These are phyloP conservation scores for Oriolus oriolus DNA, from an alignment of 2,113 vertebrate species.

Conservation along the genomic window DNA sequence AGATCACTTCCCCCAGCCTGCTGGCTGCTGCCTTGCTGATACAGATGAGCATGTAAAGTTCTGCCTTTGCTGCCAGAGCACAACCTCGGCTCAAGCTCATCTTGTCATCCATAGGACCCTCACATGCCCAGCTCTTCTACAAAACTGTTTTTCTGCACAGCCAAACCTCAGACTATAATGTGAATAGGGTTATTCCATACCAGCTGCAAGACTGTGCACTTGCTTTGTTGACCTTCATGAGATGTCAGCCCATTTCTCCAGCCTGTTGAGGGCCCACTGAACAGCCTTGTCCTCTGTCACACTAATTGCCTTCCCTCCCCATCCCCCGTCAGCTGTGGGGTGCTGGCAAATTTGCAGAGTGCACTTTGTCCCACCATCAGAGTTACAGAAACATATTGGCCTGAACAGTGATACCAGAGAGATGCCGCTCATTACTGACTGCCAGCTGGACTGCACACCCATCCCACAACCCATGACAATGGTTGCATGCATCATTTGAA, in stretches of 20 bases:
- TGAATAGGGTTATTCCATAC: neutral
- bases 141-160: neutral
- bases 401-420: neutral
- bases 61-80: neutral
- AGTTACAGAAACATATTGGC: neutral
- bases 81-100: neutral
- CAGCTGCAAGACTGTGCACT: neutral
- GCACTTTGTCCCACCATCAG: neutral
- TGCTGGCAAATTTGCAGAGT: neutral
- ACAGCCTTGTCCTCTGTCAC: neutral
- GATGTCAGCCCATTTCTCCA: neutral
- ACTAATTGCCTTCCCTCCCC: accelerated
- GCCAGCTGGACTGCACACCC: neutral
- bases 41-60: accelerated
- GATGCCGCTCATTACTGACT: neutral
- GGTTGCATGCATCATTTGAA: neutral
- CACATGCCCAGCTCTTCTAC: neutral
- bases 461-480: neutral
- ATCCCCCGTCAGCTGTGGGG: accelerated
- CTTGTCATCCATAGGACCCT: neutral
- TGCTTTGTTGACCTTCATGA: neutral
- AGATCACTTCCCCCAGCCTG: neutral
- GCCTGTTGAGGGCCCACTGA: neutral
- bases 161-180: neutral
- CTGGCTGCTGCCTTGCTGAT: neutral